Evolutionary conservation across 1,140 invertebrate genomes (phyloP).

Genomic region (Odontomachus brunneus): DNA sequence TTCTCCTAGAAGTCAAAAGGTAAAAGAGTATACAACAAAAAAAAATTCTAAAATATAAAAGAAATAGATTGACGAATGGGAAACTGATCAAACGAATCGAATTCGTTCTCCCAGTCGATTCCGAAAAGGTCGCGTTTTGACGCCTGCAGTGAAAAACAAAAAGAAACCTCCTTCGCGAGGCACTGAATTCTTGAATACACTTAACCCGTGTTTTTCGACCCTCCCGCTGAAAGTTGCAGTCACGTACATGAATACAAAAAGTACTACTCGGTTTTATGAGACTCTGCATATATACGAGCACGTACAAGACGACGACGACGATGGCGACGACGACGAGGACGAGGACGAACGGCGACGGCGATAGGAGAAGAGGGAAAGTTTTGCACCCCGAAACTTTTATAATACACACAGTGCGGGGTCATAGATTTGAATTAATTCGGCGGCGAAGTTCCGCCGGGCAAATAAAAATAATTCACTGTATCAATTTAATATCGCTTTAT

Average conservation of each 20-base stretch:
- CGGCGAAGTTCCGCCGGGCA: slow-evolving; percentile 73
- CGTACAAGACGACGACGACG: slow-evolving; percentile 18
- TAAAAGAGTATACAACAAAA: too few species aligned
- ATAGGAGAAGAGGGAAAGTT: slow-evolving; percentile 34
- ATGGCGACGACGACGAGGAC: background rate
- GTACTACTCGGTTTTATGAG: slow-evolving; percentile 59
- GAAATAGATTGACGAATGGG: background rate
- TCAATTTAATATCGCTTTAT: slow-evolving; percentile 77
- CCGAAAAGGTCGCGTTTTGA: slow-evolving; percentile 50
- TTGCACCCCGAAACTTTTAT: slow-evolving; percentile 67
- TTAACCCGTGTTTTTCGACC: slow-evolving; percentile 60
- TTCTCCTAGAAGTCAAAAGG: too few species aligned
- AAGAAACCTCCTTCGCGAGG: slow-evolving; percentile 34
- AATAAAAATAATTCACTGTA: slow-evolving; percentile 78
- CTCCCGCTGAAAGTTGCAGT: slow-evolving; percentile 65
- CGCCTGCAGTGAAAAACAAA: background rate
- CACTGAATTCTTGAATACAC: slow-evolving; percentile 69
- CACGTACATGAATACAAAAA: slow-evolving; percentile 69
- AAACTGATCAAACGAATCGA: background rate
- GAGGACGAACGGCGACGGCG: slow-evolving; percentile 10
- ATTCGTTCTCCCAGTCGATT: background rate
- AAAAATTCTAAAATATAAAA: background rate
- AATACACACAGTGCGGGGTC: slow-evolving; percentile 63
- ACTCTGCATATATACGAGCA: slow-evolving; percentile 40
- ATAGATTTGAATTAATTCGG: slow-evolving; percentile 79